Conservation (phyloP, 2,113 vertebrate species). For the Parus major region DNA sequence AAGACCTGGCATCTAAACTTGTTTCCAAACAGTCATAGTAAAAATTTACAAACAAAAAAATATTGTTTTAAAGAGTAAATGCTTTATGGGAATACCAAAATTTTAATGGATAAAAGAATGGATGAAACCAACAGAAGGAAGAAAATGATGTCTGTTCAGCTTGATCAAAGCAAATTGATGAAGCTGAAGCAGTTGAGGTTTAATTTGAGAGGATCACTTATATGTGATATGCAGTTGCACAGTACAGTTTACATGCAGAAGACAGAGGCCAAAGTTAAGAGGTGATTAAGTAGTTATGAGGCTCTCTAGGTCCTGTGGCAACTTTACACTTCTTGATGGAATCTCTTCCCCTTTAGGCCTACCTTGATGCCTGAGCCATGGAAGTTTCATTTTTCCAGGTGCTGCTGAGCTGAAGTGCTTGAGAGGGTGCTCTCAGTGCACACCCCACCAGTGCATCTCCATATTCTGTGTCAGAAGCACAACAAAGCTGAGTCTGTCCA, state of each 20-base stretch:
- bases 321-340: not conserved
- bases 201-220: not conserved
- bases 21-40: not conserved
- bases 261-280: not conserved
- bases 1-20: not conserved
- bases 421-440: not conserved
- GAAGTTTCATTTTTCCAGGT: not conserved
- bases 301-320: not conserved
- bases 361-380: not conserved
- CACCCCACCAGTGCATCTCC: not conserved
- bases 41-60: not conserved
- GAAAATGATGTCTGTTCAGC: not conserved
- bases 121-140: not conserved
- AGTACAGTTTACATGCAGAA: not conserved
- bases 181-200: not conserved
- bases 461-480: not conserved
- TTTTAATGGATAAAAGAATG: not conserved
- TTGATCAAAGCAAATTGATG: not conserved
- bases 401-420: not conserved
- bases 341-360: not conserved
- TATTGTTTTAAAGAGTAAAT: not conserved
- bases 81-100: not conserved
- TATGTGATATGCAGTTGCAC: too few species aligned
- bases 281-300: not conserved
- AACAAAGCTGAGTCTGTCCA: not conserved